A percentile compares a stretch with the other conserved stretches of the same genome.
Evolutionary conservation across 2,113 vertebrate genomes (phyloP).

Genomic region (Bujurquina vittata): DNA sequence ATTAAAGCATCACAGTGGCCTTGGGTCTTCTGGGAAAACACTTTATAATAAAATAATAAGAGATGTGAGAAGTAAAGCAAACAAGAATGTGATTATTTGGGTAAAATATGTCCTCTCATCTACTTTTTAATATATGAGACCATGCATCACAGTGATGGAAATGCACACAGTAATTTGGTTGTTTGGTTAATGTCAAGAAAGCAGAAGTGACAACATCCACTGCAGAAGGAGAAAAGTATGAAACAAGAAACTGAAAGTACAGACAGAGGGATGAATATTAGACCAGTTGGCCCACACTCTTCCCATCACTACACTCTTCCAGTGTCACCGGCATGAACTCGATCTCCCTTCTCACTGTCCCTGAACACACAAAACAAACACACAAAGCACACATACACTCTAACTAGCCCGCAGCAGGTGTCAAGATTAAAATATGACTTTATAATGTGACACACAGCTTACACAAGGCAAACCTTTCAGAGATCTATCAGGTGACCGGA

Average conservation of each 20-base stretch:
- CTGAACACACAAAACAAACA: not conserved
- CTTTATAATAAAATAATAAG: not conserved
- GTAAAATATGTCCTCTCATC: not conserved
- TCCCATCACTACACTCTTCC: constrained; percentile 34
- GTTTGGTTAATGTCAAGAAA: not conserved
- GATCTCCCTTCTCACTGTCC: constrained; percentile 50
- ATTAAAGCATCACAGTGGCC: not conserved
- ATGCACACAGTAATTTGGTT: not conserved
- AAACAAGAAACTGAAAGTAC: constrained; percentile 3
- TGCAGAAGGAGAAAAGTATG: not conserved
- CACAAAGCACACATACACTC: not conserved
- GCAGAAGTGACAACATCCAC: not conserved
- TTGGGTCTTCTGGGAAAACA: not conserved
- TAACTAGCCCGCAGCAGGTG: not conserved
- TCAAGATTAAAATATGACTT: constrained; percentile 12
- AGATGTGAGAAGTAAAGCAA: not conserved
- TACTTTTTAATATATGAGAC: not conserved
- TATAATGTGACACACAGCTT: constrained; percentile 17
- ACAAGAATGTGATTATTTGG: no score
- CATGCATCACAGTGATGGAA: not conserved
- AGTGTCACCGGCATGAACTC: constrained; percentile 46
- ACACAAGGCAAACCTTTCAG: constrained; percentile 25
- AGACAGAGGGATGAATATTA: constrained; percentile 26
- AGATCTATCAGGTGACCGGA: constrained; percentile 34
- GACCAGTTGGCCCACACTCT: constrained; percentile 66